Base-by-base conservation (phyloP, 2,888 invertebrate genomes). In the Reticulitermes lucifugus region DNA sequence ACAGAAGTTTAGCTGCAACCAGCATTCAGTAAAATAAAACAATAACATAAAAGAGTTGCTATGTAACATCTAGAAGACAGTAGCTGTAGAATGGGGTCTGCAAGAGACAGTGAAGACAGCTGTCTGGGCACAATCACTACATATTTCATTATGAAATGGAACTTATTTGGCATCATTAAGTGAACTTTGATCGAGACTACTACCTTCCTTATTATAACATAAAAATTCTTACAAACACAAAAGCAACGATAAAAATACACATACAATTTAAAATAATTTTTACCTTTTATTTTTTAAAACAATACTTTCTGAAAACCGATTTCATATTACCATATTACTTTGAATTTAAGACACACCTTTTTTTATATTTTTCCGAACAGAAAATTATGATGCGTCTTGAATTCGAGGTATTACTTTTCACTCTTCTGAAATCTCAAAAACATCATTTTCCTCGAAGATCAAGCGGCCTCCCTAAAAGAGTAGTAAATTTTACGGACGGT, bases 191-290 rank as follows among this genome's bases (percentile, higher is more conserved):
- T 65, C 25, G 65, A 65, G 65, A n/a, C 65, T n/a, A 65, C 5
- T n/a, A n/a, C n/a, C 9, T 65, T 65, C 12, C 25, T 10, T 65
- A 25, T 65, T 1, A 65, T 12, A 65, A 65, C n/a, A 65, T 65
- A 73, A 73, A 73, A 73, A 29, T 73, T 73, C 73, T 73, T 73
- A 73, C 12, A 25, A 70, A 73, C 35, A 73, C 10, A 21, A 73
- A 14, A 35, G 41, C 35, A 29, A 41, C 2, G 5, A 41, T 29
- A 41, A 41, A 73, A 73, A 73, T 21, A 41, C 12, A 41, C 41
- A 73, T 18, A 71, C 73, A 65, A n/a, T 65, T 65, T 65, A 65
- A 65, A 65, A 65, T 25, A 55, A 55, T 18, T 4, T 55, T 55
- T 70, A 0, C 9, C 6, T 41, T 35, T 73, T 29, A 14, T 41